Evolutionary conservation across 2,888 invertebrate species (phyloP).

Genomic region (Eupithecia inturbata): DNA sequence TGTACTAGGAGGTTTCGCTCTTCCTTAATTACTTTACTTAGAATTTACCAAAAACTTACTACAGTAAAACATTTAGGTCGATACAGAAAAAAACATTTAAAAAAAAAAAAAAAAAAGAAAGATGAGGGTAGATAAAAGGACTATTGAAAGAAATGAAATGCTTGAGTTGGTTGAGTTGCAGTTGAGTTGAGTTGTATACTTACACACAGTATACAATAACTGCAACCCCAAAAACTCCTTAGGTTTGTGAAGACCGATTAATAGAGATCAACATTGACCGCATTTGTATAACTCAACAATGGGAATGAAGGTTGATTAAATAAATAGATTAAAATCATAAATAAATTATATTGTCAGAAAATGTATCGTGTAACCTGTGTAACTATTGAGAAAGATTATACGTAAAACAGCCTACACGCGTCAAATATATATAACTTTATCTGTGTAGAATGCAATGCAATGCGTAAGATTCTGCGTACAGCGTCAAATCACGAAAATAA

Average conservation of each 20-base stretch:
- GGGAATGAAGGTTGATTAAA: background rate
- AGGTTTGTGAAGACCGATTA: background rate
- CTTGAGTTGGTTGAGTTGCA: too few relatives aligned
- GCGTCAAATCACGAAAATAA: conserved; percentile 21
- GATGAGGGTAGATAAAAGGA: too few relatives aligned
- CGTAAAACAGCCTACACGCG: conserved; percentile 38
- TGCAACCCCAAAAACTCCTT: background rate
- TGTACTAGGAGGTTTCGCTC: too few relatives aligned
- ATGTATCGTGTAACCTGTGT: conserved; percentile 18
- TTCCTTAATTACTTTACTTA: too few relatives aligned
- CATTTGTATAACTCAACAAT: background rate
- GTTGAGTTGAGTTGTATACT: too few relatives aligned
- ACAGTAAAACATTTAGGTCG: too few relatives aligned
- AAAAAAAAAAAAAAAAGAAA: too few relatives aligned
- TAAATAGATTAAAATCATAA: background rate
- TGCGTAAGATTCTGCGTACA: conserved; percentile 21
- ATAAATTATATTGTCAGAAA: conserved; percentile 9
- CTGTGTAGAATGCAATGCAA: conserved; percentile 24
- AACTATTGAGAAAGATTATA: conserved; percentile 35
- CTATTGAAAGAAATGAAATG: too few relatives aligned
- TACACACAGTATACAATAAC: background rate
- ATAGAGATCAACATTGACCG: background rate
- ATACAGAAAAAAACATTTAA: too few relatives aligned
- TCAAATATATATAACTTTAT: conserved; percentile 25
- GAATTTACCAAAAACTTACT: too few relatives aligned